phyloP scores from a whole-genome alignment of 2,888 invertebrate genomes.

The Choristoneura rosaceana region DNA sequence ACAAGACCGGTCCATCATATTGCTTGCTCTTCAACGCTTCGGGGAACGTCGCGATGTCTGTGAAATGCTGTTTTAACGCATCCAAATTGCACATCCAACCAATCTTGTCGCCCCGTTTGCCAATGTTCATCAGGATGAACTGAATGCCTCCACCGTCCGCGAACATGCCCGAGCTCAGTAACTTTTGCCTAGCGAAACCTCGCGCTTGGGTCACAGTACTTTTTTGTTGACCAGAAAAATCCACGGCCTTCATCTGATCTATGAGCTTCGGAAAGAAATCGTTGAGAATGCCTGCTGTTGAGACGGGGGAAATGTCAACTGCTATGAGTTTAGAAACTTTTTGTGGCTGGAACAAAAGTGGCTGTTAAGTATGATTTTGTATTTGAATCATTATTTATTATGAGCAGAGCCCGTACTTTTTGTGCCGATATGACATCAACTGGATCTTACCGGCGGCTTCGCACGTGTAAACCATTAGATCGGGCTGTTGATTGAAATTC shows the following conservation, averaged over 20 bases:
- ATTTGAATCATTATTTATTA: neutral
- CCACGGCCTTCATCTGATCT: constrained; percentile 84
- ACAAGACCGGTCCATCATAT: constrained; percentile 64
- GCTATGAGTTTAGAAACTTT: constrained; percentile 87
- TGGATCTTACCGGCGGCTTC: no score
- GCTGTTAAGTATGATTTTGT: neutral
- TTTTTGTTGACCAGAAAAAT: constrained; percentile 74
- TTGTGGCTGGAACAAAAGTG: constrained; percentile 71
- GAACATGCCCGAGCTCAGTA: constrained; percentile 54
- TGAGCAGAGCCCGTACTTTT: no score
- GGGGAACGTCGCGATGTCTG: constrained; percentile 63
- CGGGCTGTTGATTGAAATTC: no score
- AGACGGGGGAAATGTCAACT: constrained; percentile 89
- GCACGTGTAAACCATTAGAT: no score
- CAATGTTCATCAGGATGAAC: constrained; percentile 67
- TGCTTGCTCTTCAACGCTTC: constrained; percentile 51
- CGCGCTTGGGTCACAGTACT: constrained; percentile 14
- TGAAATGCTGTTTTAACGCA: constrained; percentile 54
- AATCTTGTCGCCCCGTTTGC: constrained; percentile 50
- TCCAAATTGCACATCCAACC: constrained; percentile 68
- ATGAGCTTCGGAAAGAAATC: constrained; percentile 82
- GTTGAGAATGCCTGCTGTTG: constrained; percentile 78
- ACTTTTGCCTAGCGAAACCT: constrained; percentile 56
- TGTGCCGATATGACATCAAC: no score
- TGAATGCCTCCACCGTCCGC: constrained; percentile 49